Conservation (phyloP, 1,140 invertebrate genomes). For the Catajapyx aquilonaris region DNA sequence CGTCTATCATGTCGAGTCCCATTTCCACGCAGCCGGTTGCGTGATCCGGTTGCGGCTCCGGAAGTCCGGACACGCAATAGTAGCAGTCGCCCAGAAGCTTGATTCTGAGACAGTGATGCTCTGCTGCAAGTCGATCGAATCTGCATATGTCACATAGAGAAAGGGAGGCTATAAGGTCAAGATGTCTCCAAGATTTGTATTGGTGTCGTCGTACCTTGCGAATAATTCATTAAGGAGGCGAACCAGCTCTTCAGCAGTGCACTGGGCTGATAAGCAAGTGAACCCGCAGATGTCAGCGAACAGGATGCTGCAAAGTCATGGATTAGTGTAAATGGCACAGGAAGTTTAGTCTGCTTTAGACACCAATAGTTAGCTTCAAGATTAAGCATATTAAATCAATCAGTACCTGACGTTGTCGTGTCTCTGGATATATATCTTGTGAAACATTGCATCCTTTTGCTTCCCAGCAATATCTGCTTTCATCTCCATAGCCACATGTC, state of each 20-base stretch:
- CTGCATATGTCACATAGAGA: conserved; percentile 30
- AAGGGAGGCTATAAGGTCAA: not conserved
- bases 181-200: no score
- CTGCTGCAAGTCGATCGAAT: conserved; percentile 75
- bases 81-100: conserved; percentile 88
- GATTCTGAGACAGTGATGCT: conserved; percentile 79
- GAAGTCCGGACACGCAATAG: conserved; percentile 79
- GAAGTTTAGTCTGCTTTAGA: no score
- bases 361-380: no score
- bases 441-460: conserved; percentile 78
- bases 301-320: conserved; percentile 68
- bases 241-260: conserved; percentile 87
- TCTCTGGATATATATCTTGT: conserved; percentile 92
- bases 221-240: conserved; percentile 87
- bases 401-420: conserved; percentile 86
- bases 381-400: no score
- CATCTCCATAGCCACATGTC: conserved; percentile 94
- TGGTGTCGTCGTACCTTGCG: conserved; percentile 42
- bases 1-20: conserved; percentile 92
- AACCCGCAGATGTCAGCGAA: conserved; percentile 98
- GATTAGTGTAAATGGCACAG: no score
- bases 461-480: conserved; percentile 85
- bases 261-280: conserved; percentile 81
- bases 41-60: conserved; percentile 70
- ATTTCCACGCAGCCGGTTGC: conserved; percentile 88